Conservation (phyloP, 2,113 vertebrate species). For the Micromys minutus region DNA sequence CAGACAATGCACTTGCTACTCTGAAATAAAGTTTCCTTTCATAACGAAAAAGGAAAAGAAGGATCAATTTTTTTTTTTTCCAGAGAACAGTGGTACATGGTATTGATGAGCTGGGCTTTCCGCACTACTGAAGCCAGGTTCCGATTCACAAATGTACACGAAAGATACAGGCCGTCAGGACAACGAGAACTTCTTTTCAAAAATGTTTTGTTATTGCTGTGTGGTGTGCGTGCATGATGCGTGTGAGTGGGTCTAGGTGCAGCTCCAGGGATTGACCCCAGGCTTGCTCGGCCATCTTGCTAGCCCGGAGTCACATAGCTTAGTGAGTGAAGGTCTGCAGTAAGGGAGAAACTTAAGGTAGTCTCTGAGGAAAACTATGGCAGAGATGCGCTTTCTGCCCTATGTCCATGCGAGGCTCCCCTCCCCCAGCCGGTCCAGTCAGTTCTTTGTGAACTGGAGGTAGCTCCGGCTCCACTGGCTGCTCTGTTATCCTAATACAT, state of each 20-base stretch:
- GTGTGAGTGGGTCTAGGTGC: neutral
- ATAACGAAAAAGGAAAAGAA: constrained; percentile 72
- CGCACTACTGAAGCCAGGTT: constrained; percentile 78
- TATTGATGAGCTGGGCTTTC: constrained; percentile 79
- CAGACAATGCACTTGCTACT: constrained; percentile 57
- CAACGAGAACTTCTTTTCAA: constrained; percentile 65
- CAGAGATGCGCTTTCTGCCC: constrained; percentile 39
- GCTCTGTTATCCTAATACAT: neutral
- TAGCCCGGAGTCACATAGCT: constrained; percentile 2
- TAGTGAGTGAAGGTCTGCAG: constrained; percentile 71
- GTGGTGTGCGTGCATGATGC: neutral
- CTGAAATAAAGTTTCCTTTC: constrained; percentile 76
- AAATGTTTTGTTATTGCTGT: neutral
- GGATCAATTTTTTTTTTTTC: constrained; percentile 75
- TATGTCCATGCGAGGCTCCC: constrained; percentile 13
- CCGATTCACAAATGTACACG: constrained; percentile 81
- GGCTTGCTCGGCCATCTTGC: neutral
- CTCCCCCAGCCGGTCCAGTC: constrained; percentile 28
- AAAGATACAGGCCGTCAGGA: constrained; percentile 70
- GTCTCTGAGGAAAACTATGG: constrained; percentile 55
- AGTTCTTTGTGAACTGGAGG: constrained; percentile 82
- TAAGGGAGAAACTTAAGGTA: constrained; percentile 57
- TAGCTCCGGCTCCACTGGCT: constrained; percentile 68
- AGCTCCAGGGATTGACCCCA: neutral
- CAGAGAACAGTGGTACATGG: constrained; percentile 70